Percentiles rank a stretch among this genome's conserved stretches.
phyloP scores from a whole-genome alignment of 1,140 invertebrate genomes.

The Aphaenogaster floridana region DNA sequence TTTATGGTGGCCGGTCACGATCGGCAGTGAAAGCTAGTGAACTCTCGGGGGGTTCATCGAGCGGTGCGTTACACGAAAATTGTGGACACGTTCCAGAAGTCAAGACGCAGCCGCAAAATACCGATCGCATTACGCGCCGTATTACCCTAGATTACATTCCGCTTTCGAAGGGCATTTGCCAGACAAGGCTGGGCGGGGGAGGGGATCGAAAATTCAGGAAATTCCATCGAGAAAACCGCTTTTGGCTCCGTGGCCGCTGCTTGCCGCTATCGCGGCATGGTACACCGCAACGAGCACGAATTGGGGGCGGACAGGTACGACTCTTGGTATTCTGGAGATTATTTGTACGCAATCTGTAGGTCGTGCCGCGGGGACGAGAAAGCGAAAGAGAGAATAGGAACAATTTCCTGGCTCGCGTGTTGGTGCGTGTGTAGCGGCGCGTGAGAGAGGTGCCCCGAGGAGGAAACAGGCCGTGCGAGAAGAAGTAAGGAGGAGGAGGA shows the following conservation, averaged over 20 bases:
- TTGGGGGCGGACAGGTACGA: constrained; percentile 55
- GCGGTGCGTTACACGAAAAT: constrained; percentile 57
- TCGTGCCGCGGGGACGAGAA: constrained; percentile 39
- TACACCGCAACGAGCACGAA: constrained; percentile 24
- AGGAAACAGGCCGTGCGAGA: constrained; percentile 53
- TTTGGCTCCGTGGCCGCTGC: constrained; percentile 13
- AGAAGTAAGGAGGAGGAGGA: not conserved
- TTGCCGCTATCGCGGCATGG: not conserved
- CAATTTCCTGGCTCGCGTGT: constrained; percentile 68
- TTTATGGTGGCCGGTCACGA: constrained; percentile 24
- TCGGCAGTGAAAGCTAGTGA: constrained; percentile 23
- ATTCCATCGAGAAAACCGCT: constrained; percentile 65
- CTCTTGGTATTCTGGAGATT: constrained; percentile 63
- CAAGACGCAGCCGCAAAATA: constrained; percentile 61
- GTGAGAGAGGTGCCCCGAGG: constrained; percentile 55
- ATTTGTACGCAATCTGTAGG: constrained; percentile 75
- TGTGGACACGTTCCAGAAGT: constrained; percentile 63
- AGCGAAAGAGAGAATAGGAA: constrained; percentile 69
- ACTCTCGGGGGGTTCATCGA: constrained; percentile 30
- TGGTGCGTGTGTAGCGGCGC: constrained; percentile 61
- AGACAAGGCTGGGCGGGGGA: not conserved
- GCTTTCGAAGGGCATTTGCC: constrained; percentile 40
- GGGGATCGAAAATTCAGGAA: constrained; percentile 56
- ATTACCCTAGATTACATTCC: constrained; percentile 64
- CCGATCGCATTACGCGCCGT: constrained; percentile 49